Conservation (phyloP, 2,113 vertebrate species). For the Mirza zaza region DNA sequence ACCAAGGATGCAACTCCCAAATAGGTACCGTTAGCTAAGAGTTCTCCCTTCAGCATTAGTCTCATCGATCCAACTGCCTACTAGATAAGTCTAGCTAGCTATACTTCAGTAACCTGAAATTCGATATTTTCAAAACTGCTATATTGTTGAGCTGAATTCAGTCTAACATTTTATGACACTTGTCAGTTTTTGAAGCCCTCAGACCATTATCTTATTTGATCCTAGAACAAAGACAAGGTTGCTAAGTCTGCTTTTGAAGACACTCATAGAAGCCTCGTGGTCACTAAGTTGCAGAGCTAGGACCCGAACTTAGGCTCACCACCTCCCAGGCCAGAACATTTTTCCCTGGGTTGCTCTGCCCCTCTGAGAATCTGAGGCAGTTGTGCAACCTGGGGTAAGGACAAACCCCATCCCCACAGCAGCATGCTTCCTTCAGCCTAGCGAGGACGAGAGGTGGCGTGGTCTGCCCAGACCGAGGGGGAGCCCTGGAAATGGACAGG, state of each 20-base stretch:
- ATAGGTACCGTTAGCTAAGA: background rate
- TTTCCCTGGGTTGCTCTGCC: background rate
- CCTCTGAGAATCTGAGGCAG: background rate
- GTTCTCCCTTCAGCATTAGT: background rate
- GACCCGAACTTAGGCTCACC: background rate
- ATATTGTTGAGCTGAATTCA: background rate
- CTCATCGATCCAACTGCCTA: background rate
- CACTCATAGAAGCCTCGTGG: background rate
- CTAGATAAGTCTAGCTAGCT: background rate
- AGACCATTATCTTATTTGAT: background rate
- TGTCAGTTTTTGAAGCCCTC: background rate
- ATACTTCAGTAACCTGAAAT: background rate
- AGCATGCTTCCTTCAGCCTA: background rate
- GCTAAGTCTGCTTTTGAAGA: background rate
- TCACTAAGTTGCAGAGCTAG: background rate
- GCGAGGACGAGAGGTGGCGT: background rate
- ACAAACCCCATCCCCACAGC: background rate
- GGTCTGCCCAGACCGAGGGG: constrained; percentile 24
- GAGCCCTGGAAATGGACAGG: background rate
- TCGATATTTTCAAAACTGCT: background rate
- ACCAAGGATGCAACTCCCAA: background rate
- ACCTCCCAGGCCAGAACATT: background rate
- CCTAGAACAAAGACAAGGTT: background rate
- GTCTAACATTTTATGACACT: background rate
- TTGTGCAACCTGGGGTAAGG: fast-evolving